These are phyloP conservation scores for Mohoua ochrocephala DNA, from an alignment of 2,113 vertebrate species.

Conservation along the genomic window DNA sequence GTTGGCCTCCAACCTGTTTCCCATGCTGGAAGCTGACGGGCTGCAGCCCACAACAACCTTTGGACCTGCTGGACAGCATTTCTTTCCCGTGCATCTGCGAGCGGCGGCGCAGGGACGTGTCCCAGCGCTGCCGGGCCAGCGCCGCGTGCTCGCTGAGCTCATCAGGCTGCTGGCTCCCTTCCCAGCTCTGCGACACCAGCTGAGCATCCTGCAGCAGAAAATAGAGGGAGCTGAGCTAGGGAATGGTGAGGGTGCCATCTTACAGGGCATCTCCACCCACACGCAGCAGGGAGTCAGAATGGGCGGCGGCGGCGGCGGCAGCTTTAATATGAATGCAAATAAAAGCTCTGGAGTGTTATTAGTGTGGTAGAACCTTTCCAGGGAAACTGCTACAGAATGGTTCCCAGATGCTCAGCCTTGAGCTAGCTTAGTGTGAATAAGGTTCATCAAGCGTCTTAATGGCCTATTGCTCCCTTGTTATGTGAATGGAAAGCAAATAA, in stretches of 20 bases:
- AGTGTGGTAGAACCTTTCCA: not conserved
- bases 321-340: constrained; percentile 9
- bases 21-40: accelerated
- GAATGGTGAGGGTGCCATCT: not conserved
- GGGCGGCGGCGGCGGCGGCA: not conserved
- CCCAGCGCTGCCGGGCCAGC: not conserved
- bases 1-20: not conserved
- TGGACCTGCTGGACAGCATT: not conserved
- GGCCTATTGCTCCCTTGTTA: not conserved
- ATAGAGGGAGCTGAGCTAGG: not conserved
- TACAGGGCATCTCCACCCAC: not conserved
- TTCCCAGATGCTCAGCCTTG: not conserved
- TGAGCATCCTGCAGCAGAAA: constrained; percentile 26
- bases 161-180: constrained; percentile 5
- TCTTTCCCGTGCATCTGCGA: accelerated
- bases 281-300: not conserved
- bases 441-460: not conserved
- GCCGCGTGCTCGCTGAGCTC: not conserved
- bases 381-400: not conserved
- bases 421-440: not conserved
- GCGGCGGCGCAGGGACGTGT: accelerated
- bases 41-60: not conserved
- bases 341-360: not conserved
- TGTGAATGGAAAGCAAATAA: not conserved
- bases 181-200: constrained; percentile 45